Base-by-base conservation (phyloP, 92 coral and sea anemone genomes). In the Plumapathes pennacea region DNA sequence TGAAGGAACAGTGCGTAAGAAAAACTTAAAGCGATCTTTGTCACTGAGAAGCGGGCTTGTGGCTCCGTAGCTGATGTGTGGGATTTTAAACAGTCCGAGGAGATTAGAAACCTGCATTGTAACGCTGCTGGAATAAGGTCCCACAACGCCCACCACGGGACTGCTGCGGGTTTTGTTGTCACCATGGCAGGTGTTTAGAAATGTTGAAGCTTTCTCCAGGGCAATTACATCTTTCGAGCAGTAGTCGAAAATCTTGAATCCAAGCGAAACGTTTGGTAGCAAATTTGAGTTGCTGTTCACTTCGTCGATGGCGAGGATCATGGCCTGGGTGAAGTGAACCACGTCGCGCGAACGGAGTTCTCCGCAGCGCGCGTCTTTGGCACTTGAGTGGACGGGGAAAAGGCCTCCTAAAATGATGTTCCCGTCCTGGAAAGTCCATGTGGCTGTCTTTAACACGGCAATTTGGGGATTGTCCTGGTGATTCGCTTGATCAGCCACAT, bases 21-120 rank as follows among this genome's bases (percentile, higher is more conserved):
- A 81, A 25, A 49, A 81, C 67, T 74, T 44, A 33, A 64, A 81
- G 22, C 67, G 69, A 5, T 57, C 52, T 42, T 81, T 81, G 57
- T 81, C 88, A 50, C 77, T 81, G 32, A 81, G 67, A 0, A 65
- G 55, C 4, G 88, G 68, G 25, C 77, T 81, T 36, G 88, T 81
- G 15, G 88, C 73, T 10, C 73, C 88, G 36, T 81, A 81, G 39
- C 88, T 74, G 8, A 81, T 54, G 15, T 81, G 88, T 22, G 88
- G 88, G 23, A 81, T 62, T 24, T 74, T 46, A 25, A 81, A 81
- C 20, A 81, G 77, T 17, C 88, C 71, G 15, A 81, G 49, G 6
- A 81, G 67, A 60, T 74, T 77, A 2, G 88, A 70, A 25, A 81
- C 88, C 27, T 81, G 88, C 4, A 73, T 70, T 8, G 77, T 46